These are phyloP conservation scores for Branchipolynoe longqiensis DNA, from an alignment of 2,888 invertebrate genomes.

Conservation along the genomic window DNA sequence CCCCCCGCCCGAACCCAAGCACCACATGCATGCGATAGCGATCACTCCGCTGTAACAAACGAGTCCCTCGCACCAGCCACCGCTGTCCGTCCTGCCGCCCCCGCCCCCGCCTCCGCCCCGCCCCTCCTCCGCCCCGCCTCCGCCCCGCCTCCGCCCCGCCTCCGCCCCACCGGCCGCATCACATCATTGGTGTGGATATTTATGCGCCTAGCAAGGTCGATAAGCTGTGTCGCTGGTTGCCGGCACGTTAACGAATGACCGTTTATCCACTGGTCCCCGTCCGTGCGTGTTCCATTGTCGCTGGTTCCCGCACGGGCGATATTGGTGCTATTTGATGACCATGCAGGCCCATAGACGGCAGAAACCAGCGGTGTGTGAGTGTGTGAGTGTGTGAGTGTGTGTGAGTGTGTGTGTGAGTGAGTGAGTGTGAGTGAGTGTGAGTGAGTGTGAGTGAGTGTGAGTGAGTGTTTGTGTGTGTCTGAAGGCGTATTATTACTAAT, in stretches of 20 bases:
- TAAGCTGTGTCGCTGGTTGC: conserved; percentile 16
- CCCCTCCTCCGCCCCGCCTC: neutral
- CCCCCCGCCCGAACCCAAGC: neutral
- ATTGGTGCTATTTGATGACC: neutral
- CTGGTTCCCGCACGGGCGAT: neutral
- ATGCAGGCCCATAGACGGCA: no score
- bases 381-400: neutral
- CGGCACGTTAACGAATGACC: conserved; percentile 17
- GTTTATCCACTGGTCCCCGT: neutral
- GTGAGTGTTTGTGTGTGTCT: neutral
- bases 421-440: neutral
- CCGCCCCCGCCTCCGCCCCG: neutral
- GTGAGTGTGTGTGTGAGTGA: neutral
- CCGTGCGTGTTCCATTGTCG: neutral
- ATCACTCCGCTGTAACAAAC: conserved; percentile 39
- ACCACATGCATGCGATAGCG: conserved; percentile 28
- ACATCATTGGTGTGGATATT: conserved; percentile 40
- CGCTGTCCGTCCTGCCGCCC: neutral
- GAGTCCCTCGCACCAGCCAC: neutral
- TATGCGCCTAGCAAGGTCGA: conserved; percentile 18
- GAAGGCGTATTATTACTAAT: no score
- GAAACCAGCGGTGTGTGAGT: no score
- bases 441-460: neutral
- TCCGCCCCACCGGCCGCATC: conserved; percentile 30
- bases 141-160: neutral